A percentile compares a stretch with the other conserved stretches of the same genome.
Evolutionary conservation across 2,797 vertebrate genomes (phyloP).

Genomic region (Hippocampus kuda): DNA sequence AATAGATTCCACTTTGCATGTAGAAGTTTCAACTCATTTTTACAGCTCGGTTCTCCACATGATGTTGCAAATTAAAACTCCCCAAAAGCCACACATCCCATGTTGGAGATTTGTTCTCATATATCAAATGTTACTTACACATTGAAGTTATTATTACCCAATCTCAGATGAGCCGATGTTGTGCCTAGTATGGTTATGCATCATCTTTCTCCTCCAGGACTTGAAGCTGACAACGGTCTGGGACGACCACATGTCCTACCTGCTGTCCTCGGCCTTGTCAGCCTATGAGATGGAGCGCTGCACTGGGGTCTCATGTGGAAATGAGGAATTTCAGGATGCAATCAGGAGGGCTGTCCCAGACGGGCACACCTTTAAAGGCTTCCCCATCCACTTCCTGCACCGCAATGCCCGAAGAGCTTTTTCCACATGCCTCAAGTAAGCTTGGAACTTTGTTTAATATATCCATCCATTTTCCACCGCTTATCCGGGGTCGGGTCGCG

Average conservation of each 20-base stretch:
- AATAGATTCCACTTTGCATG: neutral
- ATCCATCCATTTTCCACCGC: no score
- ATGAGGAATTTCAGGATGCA: conserved; percentile 95
- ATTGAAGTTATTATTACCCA: neutral
- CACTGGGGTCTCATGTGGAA: conserved; percentile 81
- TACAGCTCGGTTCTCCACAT: neutral
- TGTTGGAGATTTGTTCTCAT: neutral
- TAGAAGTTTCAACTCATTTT: neutral
- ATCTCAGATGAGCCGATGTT: neutral
- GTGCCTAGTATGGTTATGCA: neutral
- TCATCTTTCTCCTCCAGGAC: conserved; percentile 66
- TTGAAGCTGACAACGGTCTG: conserved; percentile 81
- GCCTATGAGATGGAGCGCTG: conserved; percentile 90
- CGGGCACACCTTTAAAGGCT: conserved; percentile 96
- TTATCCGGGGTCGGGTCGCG: no score
- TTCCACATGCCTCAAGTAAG: conserved; percentile 83
- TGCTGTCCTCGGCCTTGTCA: conserved; percentile 84
- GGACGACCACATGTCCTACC: conserved; percentile 93
- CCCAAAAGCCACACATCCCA: neutral
- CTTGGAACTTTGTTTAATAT: neutral
- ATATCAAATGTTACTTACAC: neutral
- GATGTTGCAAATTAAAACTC: neutral
- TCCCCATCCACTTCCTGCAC: conserved; percentile 92
- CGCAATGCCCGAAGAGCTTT: conserved; percentile 86
- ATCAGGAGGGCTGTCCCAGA: conserved; percentile 87